Evolutionary conservation across 2,113 vertebrate genomes (phyloP).

Genomic region (Trochalopteron elliotii): DNA sequence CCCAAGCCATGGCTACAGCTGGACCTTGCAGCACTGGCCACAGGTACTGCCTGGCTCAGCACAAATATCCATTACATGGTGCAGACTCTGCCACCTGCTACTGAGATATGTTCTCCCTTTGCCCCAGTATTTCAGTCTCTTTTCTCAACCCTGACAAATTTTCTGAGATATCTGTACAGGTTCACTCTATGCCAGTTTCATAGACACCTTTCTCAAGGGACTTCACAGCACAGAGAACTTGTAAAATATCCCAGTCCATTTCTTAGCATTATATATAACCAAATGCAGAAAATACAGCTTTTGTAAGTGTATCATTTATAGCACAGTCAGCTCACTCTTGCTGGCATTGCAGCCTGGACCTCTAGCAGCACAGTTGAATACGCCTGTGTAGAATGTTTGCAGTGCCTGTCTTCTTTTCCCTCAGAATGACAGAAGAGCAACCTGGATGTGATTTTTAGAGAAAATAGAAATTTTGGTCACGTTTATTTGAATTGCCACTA

Average conservation of each 20-base stretch:
- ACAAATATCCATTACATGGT: rapidly evolving
- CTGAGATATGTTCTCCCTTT: not conserved
- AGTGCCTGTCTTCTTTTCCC: not conserved
- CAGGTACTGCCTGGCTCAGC: not conserved
- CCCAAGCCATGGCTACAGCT: not conserved
- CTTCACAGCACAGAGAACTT: not conserved
- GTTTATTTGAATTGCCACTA: not conserved
- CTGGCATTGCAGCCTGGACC: not conserved
- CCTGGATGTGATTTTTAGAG: not conserved
- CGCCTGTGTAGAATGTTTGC: not conserved
- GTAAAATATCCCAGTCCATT: not conserved
- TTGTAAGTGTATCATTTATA: not conserved
- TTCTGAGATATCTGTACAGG: not conserved
- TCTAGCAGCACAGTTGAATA: not conserved
- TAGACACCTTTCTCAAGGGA: not conserved
- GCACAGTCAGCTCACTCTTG: not conserved
- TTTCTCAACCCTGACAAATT: not conserved
- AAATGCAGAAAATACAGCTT: not conserved
- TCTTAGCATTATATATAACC: not conserved
- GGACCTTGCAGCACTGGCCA: not conserved
- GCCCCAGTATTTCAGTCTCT: not conserved
- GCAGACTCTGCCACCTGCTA: not conserved
- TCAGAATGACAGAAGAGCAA: not conserved
- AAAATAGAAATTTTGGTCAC: not conserved
- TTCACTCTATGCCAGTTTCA: not conserved